A percentile compares a stretch with the other conserved stretches of the same genome.
These are phyloP conservation scores for Venturia canescens DNA, from an alignment of 1,140 invertebrate species.

Conservation along the genomic window DNA sequence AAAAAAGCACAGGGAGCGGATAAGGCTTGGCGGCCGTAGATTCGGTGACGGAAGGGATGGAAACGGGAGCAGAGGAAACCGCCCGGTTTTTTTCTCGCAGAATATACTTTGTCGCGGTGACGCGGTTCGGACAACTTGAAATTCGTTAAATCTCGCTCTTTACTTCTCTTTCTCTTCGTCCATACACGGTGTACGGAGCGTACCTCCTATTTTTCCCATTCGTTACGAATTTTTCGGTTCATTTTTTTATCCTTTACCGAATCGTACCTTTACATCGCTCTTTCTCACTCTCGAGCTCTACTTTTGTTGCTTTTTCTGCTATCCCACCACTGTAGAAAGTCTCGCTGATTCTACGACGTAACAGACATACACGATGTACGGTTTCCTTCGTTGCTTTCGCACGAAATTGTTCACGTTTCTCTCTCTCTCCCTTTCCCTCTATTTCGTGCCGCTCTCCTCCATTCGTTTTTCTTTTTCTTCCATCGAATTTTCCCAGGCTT, in stretches of 20 bases:
- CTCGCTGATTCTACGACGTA: background rate
- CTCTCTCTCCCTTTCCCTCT: background rate
- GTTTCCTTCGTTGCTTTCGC: background rate
- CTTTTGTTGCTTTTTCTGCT: slow-evolving; percentile 46
- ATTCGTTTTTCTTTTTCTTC: slow-evolving; percentile 19
- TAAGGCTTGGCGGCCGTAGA: background rate
- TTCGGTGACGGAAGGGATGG: background rate
- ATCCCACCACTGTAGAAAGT: slow-evolving; percentile 14
- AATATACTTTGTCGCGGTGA: slow-evolving; percentile 39
- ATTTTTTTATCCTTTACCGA: slow-evolving; percentile 15
- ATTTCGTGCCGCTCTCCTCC: slow-evolving; percentile 18
- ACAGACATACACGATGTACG: background rate
- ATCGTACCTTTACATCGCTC: background rate
- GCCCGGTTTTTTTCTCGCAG: slow-evolving; percentile 2
- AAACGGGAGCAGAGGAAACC: background rate
- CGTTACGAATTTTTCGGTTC: slow-evolving; percentile 10
- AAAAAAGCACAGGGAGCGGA: slow-evolving; percentile 1
- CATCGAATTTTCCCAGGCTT: background rate
- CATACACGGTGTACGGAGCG: background rate
- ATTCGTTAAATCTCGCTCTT: slow-evolving; percentile 32
- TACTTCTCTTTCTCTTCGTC: background rate
- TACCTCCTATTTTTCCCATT: slow-evolving; percentile 21
- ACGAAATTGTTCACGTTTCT: slow-evolving; percentile 22
- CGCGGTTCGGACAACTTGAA: slow-evolving; percentile 35
- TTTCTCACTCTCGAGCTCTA: slow-evolving; percentile 33